Percentiles rank a stretch among this genome's conserved stretches.
These are phyloP conservation scores for Brachyalestes nurse DNA, from an alignment of 2,797 vertebrate genomes.

Conservation along the genomic window DNA sequence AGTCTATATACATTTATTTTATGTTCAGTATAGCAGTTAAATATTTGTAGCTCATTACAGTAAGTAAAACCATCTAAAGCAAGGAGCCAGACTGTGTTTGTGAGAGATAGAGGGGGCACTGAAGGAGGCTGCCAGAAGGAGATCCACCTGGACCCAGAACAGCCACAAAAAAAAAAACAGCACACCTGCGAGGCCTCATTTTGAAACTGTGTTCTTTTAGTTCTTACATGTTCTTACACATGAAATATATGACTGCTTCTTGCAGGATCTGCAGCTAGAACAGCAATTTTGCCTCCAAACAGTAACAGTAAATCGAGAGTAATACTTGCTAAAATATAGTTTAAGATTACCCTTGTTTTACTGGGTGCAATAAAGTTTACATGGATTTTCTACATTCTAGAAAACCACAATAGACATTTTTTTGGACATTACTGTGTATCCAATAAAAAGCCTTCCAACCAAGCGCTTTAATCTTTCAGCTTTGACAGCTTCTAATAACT, in stretches of 20 bases:
- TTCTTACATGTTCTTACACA: too few species aligned
- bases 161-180: neutral
- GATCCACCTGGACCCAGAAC: neutral
- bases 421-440: neutral
- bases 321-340: too few species aligned
- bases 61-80: too few species aligned
- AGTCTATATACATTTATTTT: too few species aligned
- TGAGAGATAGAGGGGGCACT: too few species aligned
- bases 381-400: neutral
- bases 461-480: neutral
- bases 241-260: too few species aligned
- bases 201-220: neutral
- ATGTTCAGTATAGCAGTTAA: neutral
- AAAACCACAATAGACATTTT: neutral
- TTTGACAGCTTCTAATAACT: constrained; percentile 6
- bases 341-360: neutral
- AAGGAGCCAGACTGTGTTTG: too few species aligned
- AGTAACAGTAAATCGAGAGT: too few species aligned
- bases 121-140: neutral
- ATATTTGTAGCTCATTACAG: neutral
- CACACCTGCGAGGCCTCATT: neutral
- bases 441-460: neutral
- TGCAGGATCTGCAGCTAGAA: neutral
- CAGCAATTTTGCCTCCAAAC: neutral
- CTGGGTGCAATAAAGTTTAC: neutral